Conservation (phyloP, 2,797 vertebrate genomes). For the Carapus acus region DNA sequence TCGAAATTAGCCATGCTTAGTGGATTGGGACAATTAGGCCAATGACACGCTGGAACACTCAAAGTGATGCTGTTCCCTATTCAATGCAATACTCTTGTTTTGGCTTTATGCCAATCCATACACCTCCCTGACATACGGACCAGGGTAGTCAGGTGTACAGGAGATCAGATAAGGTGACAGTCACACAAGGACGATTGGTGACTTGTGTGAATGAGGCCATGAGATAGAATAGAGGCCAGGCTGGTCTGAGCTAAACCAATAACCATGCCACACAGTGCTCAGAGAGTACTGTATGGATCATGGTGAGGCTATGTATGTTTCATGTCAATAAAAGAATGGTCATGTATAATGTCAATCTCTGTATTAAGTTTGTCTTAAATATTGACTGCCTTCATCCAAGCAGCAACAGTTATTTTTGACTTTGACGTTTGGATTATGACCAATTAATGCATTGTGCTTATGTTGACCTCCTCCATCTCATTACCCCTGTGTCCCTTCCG, state of each 20-base stretch:
- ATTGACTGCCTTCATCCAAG: constrained; percentile 51
- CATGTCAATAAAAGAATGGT: no score
- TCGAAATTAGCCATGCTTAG: constrained; percentile 64
- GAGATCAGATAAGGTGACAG: no score
- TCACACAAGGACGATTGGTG: constrained; percentile 59
- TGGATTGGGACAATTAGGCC: constrained; percentile 72
- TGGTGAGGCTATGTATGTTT: no score
- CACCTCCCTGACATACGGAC: constrained; percentile 72
- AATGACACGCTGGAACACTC: constrained; percentile 73
- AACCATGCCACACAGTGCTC: no score
- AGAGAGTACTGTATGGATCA: no score
- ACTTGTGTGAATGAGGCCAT: constrained; percentile 62
- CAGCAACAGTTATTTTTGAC: constrained; percentile 63
- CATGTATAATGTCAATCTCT: no score
- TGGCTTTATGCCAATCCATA: constrained; percentile 46
- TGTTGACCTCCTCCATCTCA: constrained; percentile 66
- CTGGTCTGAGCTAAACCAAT: no score
- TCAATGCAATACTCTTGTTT: constrained; percentile 45
- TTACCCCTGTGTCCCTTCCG: constrained; percentile 21
- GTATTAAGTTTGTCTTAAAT: no score
- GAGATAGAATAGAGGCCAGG: no score
- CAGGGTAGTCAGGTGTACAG: no score
- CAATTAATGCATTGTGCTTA: constrained; percentile 69
- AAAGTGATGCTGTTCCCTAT: constrained; percentile 62
- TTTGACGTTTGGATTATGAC: constrained; percentile 68